These are phyloP conservation scores for Fratercula arctica DNA, from an alignment of 2,797 vertebrate genomes.

Conservation along the genomic window DNA sequence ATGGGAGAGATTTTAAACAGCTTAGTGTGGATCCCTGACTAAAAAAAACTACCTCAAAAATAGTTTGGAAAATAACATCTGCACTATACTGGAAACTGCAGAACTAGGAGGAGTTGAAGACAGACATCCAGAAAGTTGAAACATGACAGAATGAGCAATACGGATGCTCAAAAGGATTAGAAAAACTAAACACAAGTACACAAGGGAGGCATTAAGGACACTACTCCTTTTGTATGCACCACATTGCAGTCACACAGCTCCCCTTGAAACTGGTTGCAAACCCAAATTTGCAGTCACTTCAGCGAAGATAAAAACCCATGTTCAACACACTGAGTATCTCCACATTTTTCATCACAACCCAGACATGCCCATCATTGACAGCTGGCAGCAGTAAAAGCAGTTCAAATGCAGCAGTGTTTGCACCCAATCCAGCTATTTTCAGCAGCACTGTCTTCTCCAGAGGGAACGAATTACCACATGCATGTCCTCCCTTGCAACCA, in stretches of 20 bases:
- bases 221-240: neutral
- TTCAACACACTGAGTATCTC: neutral
- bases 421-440: neutral
- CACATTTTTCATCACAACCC: neutral
- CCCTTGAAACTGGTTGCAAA: neutral
- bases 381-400: neutral
- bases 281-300: neutral
- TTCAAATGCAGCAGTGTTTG: neutral
- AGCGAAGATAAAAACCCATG: neutral
- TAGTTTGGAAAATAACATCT: neutral
- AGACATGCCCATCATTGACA: neutral
- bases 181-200: neutral
- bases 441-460: neutral
- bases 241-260: neutral
- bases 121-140: neutral
- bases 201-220: neutral
- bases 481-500: neutral
- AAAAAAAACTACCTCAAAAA: neutral
- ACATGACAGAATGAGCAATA: neutral
- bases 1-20: neutral
- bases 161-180: neutral
- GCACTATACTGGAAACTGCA: neutral
- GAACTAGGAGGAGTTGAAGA: neutral
- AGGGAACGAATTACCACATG: neutral
- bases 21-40: neutral